Evolutionary conservation across 2,888 invertebrate genomes (phyloP).

Genomic region (Notodromas monacha): DNA sequence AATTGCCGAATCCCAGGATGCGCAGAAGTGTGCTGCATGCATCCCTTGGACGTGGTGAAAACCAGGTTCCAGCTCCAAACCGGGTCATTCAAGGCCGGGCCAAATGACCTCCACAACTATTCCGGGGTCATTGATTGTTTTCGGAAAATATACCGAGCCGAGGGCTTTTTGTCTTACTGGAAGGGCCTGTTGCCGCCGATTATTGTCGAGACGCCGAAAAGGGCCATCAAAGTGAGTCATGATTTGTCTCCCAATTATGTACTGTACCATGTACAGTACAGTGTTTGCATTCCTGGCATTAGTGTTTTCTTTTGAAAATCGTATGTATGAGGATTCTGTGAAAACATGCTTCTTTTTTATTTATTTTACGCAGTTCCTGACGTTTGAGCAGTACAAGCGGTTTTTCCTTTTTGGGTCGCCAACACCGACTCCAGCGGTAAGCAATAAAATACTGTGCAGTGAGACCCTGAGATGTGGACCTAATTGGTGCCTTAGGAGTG

Average conservation of each 20-base stretch:
- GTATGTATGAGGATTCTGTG: no score
- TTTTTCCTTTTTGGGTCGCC: conserved; percentile 43
- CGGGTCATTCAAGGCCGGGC: conserved; percentile 15
- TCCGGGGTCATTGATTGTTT: conserved; percentile 55
- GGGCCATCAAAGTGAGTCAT: conserved; percentile 39
- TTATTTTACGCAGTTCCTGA: conserved; percentile 30
- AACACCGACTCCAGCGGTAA: conserved; percentile 39
- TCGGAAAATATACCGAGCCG: conserved; percentile 48
- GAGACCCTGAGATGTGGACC: no score
- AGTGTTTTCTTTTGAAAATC: no score
- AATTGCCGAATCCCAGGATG: no score
- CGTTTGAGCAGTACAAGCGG: conserved; percentile 69
- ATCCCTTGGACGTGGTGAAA: conserved; percentile 71
- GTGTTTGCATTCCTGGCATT: no score
- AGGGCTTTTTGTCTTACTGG: conserved; percentile 56
- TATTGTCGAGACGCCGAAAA: conserved; percentile 69
- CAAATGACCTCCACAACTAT: conserved; percentile 25
- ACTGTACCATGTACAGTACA: no score
- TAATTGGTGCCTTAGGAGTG: no score
- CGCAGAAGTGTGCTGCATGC: conserved; percentile 81
- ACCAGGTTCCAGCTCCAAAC: conserved; percentile 50
- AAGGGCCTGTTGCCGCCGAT: conserved; percentile 79
- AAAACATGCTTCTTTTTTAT: conserved; percentile 5
- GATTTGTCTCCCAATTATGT: no score
- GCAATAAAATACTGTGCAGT: conserved; percentile 12